Conservation (phyloP, 37 sponge, comb jelly and placozoan species). For the Bolinopsis microptera region DNA sequence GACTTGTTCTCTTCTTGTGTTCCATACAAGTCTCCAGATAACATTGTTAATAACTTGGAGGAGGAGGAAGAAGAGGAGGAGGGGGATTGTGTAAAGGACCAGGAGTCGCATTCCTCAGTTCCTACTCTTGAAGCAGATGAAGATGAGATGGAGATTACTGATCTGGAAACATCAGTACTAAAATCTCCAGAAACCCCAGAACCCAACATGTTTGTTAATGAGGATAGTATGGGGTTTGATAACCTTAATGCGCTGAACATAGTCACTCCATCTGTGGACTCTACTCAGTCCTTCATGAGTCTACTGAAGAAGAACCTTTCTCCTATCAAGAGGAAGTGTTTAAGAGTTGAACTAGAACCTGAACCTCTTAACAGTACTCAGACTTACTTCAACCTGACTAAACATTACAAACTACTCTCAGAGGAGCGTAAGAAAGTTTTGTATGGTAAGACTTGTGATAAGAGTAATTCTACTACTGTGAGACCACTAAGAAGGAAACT, state of each 20-base stretch:
- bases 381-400: neutral
- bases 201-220: constrained; percentile 20
- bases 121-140: neutral
- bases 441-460: neutral
- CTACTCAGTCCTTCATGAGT: neutral
- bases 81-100: neutral
- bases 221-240: constrained; percentile 51
- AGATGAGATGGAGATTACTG: neutral
- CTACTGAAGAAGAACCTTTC: neutral
- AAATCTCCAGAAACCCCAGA: constrained; percentile 33
- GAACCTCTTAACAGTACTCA: constrained; percentile 31
- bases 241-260: constrained; percentile 21
- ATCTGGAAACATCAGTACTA: constrained; percentile 15
- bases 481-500: constrained; percentile 49
- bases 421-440: neutral
- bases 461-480: neutral
- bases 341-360: neutral
- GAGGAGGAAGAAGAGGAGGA: neutral
- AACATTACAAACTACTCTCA: neutral
- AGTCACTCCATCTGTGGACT: constrained; percentile 12
- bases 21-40: neutral
- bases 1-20: neutral
- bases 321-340: constrained; percentile 27
- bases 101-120: neutral
- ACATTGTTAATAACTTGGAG: neutral